These are phyloP conservation scores for Xiphophorus couchianus DNA, from an alignment of 2,113 vertebrate genomes.

Conservation along the genomic window DNA sequence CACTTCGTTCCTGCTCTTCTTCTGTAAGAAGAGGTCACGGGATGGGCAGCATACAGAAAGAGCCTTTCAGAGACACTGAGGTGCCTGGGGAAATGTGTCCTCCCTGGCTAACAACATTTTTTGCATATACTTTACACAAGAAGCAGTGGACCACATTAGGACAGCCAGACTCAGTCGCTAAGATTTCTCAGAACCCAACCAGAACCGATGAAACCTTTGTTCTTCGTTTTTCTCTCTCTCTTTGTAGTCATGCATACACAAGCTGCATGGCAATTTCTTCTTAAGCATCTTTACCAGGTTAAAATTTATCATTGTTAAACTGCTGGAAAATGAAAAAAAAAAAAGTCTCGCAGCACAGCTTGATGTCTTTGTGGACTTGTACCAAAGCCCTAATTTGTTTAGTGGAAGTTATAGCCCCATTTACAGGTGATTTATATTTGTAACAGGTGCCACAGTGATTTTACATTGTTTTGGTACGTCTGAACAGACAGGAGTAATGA, in stretches of 20 bases:
- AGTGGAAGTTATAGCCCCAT: conserved; percentile 13
- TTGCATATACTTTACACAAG: conserved; percentile 31
- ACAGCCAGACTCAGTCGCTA: conserved; percentile 45
- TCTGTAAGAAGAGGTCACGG: conserved; percentile 20
- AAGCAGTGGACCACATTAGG: conserved; percentile 30
- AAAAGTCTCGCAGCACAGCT: background rate
- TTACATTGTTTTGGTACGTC: conserved; percentile 37
- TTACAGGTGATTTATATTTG: conserved; percentile 29
- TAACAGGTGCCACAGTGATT: conserved; percentile 29
- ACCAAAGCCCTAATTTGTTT: conserved; percentile 28
- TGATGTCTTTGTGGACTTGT: background rate
- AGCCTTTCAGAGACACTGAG: conserved; percentile 63
- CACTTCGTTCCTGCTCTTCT: conserved; percentile 31
- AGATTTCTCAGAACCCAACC: conserved; percentile 24
- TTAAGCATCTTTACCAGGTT: background rate
- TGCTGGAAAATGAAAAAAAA: background rate
- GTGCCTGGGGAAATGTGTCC: conserved; percentile 47
- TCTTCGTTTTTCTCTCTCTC: background rate
- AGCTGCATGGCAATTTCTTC: background rate
- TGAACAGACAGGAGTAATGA: conserved; percentile 44
- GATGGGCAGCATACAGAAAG: conserved; percentile 20
- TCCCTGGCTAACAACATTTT: conserved; percentile 18
- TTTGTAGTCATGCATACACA: background rate
- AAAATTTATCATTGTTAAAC: background rate
- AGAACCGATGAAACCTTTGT: conserved; percentile 31